Conservation (phyloP, 2,797 vertebrate species). For the Pipistrellus nathusii region DNA sequence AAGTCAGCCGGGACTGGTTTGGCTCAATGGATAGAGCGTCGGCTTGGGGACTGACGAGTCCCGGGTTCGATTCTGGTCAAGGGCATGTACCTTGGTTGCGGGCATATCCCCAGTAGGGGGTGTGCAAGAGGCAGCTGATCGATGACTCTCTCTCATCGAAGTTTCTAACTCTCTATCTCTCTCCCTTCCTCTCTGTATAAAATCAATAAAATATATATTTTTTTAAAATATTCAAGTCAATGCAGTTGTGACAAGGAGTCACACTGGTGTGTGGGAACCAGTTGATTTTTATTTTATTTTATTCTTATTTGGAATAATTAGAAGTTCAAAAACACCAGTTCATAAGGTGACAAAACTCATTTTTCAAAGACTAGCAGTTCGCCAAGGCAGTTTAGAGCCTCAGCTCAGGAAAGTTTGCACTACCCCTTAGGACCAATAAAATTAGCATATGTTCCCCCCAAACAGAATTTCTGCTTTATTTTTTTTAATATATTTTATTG, state of each 20-base stretch:
- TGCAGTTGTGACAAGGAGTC: conserved; percentile 39
- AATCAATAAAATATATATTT: no score
- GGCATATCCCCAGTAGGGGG: no score
- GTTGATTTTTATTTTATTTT: conserved; percentile 33
- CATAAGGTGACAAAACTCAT: conserved; percentile 54
- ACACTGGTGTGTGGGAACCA: not conserved
- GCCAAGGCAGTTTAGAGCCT: not conserved
- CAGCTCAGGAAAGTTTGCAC: not conserved
- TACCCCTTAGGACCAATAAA: not conserved
- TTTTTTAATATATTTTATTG: not conserved
- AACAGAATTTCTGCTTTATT: not conserved
- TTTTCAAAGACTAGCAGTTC: conserved; percentile 54
- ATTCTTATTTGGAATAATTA: conserved; percentile 57
- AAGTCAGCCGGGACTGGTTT: no score
- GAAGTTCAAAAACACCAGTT: conserved; percentile 54
- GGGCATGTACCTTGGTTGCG: no score
- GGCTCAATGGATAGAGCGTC: no score
- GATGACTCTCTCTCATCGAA: no score
- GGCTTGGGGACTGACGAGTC: no score
- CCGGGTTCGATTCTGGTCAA: no score
- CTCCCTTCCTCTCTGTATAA: no score
- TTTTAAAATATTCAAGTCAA: conserved; percentile 65
- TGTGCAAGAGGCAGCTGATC: no score
- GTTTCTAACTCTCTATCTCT: no score
- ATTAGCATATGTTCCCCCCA: conserved; percentile 37